Conservation (phyloP, 2,113 vertebrate genomes). For the Taxidea taxus region DNA sequence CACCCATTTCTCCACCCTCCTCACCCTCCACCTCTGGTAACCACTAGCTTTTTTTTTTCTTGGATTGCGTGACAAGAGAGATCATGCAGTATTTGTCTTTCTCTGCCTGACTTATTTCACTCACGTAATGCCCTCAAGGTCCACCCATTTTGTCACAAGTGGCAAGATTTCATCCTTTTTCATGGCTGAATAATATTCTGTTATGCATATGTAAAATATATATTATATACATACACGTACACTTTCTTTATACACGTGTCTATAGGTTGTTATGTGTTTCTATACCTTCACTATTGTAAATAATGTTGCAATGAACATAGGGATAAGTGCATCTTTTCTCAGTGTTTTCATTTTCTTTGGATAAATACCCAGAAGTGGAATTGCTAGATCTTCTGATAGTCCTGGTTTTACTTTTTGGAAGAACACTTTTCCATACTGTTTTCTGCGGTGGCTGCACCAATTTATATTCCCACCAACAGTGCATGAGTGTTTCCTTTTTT, state of each 20-base stretch:
- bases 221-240: no score
- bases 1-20: background rate
- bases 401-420: no score
- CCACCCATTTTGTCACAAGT: background rate
- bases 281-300: background rate
- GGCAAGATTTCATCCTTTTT: background rate
- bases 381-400: background rate
- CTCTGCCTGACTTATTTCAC: background rate
- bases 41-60: background rate
- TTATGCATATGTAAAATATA: background rate
- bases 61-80: background rate
- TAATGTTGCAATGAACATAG: background rate
- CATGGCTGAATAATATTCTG: background rate
- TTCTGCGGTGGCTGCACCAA: background rate
- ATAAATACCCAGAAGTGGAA: background rate
- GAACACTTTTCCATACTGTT: background rate
- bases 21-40: background rate
- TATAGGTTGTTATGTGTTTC: background rate
- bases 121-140: background rate
- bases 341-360: background rate
- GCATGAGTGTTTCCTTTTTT: background rate
- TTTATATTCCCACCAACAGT: background rate
- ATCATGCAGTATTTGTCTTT: background rate
- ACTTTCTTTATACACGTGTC: background rate
- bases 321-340: background rate